phyloP scores from a whole-genome alignment of 92 coral and sea anemone species.

The Epizoanthus illoricatus region DNA sequence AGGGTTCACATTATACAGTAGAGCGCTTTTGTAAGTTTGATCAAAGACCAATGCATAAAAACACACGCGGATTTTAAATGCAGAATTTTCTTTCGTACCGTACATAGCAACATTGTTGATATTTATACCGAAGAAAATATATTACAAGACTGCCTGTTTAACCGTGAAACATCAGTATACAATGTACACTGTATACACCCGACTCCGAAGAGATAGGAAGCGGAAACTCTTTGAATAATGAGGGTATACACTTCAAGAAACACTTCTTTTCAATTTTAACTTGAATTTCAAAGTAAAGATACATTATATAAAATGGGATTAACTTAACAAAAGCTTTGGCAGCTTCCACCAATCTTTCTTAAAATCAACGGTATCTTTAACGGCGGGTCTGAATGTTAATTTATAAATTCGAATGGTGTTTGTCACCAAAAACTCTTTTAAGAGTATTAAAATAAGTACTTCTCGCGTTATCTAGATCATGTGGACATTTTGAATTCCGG shows the following conservation, averaged over 20 bases:
- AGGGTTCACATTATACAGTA: slow-evolving; percentile 7
- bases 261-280: slow-evolving; percentile 16
- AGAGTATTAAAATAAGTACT: neutral
- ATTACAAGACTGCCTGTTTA: no score
- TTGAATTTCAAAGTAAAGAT: slow-evolving; percentile 22
- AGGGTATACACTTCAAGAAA: neutral
- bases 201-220: slow-evolving; percentile 13
- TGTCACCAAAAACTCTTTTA: neutral
- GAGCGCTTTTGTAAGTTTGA: neutral
- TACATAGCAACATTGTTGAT: neutral
- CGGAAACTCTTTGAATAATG: neutral
- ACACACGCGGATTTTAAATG: neutral
- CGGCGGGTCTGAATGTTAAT: neutral
- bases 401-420: neutral
- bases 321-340: slow-evolving; percentile 27
- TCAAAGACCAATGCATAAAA: slow-evolving; percentile 4
- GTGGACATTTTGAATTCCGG: slow-evolving; percentile 18
- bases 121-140: neutral
- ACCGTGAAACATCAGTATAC: no score
- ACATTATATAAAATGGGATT: slow-evolving; percentile 19
- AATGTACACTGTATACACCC: neutral
- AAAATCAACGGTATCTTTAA: slow-evolving; percentile 1
- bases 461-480: slow-evolving; percentile 25
- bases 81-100: neutral
- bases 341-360: slow-evolving; percentile 1